These are phyloP conservation scores for Psix sp. DNA, from an alignment of 1,140 invertebrate species.

Conservation along the genomic window DNA sequence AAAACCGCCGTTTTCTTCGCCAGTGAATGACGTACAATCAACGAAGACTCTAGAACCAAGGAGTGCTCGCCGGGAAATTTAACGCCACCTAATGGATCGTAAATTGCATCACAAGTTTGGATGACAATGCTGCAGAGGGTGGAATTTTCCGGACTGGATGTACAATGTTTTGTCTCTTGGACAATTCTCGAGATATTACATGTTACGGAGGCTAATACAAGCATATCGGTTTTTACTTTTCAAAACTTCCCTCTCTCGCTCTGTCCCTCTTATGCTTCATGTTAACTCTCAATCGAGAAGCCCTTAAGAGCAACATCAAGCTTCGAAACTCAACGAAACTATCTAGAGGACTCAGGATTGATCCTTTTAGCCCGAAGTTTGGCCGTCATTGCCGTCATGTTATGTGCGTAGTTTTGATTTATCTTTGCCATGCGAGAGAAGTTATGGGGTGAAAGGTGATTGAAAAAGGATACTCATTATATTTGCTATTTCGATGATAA, in stretches of 20 bases:
- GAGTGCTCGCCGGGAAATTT: not conserved
- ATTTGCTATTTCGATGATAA: too few relatives aligned
- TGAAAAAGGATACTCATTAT: too few relatives aligned
- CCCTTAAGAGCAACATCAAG: too few relatives aligned
- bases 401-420: not conserved
- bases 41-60: too few relatives aligned
- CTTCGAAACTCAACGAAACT: slow-evolving; percentile 4
- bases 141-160: slow-evolving; percentile 6
- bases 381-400: not conserved
- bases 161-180: slow-evolving; percentile 3
- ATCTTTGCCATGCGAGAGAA: too few relatives aligned
- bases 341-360: not conserved
- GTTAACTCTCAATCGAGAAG: too few relatives aligned
- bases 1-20: slow-evolving; percentile 2
- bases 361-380: slow-evolving; percentile 13
- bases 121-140: too few relatives aligned
- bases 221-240: not conserved
- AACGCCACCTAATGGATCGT: slow-evolving; percentile 29
- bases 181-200: slow-evolving; percentile 29
- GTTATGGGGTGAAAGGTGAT: too few relatives aligned
- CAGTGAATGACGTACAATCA: too few relatives aligned
- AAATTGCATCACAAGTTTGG: slow-evolving; percentile 29
- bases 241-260: not conserved
- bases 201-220: slow-evolving; percentile 6
- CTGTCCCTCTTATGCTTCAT: too few relatives aligned